These are phyloP conservation scores for Rhyacophila brunnea DNA, from an alignment of 1,140 invertebrate genomes.

Conservation along the genomic window DNA sequence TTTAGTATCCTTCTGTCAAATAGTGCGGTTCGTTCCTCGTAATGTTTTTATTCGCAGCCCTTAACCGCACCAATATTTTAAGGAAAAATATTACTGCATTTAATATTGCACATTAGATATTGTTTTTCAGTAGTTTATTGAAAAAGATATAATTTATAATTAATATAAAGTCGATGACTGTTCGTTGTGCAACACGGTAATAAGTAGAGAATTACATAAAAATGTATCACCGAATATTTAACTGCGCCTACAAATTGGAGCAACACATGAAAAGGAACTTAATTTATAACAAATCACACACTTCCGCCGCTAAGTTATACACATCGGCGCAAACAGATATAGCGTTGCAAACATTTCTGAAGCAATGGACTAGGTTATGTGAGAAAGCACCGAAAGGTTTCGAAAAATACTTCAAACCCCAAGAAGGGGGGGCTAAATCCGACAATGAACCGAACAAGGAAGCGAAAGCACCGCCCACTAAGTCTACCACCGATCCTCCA, in stretches of 20 bases:
- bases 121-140: no score
- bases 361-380: slow-evolving; percentile 51
- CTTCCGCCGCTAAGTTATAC: neutral
- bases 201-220: neutral
- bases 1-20: no score
- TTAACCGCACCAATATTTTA: no score
- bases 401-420: slow-evolving; percentile 82
- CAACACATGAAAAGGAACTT: slow-evolving; percentile 13
- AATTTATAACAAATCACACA: slow-evolving; percentile 3
- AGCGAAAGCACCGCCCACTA: slow-evolving; percentile 39
- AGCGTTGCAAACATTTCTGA: slow-evolving; percentile 13
- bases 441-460: slow-evolving; percentile 41
- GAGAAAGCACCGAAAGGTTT: slow-evolving; percentile 85
- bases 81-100: no score
- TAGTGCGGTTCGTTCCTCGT: no score
- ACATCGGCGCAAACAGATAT: neutral
- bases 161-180: no score
- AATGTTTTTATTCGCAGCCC: no score
- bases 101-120: no score
- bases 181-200: no score
- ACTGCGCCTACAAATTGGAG: slow-evolving; percentile 12
- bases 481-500: slow-evolving; percentile 39
- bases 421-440: slow-evolving; percentile 52
- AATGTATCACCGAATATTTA: slow-evolving; percentile 16
- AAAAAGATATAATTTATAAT: no score